phyloP scores from a whole-genome alignment of 2,113 vertebrate genomes.

The Eudyptes chrysolophus region DNA sequence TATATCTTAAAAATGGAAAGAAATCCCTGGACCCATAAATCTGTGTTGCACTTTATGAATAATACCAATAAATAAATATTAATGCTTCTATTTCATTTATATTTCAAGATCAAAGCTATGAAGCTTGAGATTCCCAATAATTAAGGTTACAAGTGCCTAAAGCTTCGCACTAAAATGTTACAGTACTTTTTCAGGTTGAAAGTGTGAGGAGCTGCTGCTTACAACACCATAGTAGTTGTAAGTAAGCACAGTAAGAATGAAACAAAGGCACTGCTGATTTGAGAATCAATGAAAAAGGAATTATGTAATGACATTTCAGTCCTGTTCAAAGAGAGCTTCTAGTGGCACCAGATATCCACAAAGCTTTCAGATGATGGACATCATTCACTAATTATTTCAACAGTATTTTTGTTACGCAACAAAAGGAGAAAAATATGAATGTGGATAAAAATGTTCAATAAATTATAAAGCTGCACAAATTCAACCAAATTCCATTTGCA shows the following conservation, averaged over 20 bases:
- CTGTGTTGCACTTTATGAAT: conserved; percentile 44
- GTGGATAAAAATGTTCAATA: background rate
- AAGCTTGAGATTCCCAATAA: conserved; percentile 26
- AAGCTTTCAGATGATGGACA: background rate
- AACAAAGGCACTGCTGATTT: background rate
- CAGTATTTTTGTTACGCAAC: background rate
- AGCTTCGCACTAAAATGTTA: background rate
- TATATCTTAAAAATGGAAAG: conserved; percentile 31
- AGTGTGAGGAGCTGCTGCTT: background rate
- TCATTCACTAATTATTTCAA: background rate
- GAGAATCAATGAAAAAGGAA: background rate
- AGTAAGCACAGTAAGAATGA: background rate
- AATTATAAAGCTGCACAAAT: background rate
- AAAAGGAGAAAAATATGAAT: background rate
- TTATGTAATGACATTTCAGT: background rate
- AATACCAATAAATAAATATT: conserved; percentile 62
- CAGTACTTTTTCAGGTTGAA: background rate
- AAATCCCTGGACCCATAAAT: conserved; percentile 34
- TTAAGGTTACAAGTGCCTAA: conserved; percentile 28
- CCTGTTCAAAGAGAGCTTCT: background rate
- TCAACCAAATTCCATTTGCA: background rate
- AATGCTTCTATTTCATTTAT: conserved; percentile 35
- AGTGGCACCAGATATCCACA: background rate
- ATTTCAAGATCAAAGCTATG: conserved; percentile 23
- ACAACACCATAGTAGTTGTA: background rate